These are phyloP conservation scores for Epinephelus fuscoguttatus DNA, from an alignment of 2,113 vertebrate species.

Conservation along the genomic window DNA sequence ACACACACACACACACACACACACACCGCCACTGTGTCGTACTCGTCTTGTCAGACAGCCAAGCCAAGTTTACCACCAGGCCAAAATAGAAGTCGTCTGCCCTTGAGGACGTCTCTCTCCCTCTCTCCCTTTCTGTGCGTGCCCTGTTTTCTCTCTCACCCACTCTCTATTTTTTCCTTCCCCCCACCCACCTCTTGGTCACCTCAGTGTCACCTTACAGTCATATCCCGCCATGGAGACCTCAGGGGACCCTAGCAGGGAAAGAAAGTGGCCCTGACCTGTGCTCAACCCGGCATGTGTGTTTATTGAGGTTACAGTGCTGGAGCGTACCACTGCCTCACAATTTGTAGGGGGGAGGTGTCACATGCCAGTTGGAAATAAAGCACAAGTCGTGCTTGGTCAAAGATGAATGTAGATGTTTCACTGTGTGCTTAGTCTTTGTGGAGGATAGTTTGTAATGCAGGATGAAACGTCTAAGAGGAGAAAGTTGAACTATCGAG, in stretches of 20 bases:
- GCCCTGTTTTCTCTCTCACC: constrained; percentile 13
- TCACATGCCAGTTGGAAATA: constrained; percentile 21
- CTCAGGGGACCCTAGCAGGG: constrained; percentile 43
- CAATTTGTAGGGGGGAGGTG: not conserved
- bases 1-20: not conserved
- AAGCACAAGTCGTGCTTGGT: constrained; percentile 15
- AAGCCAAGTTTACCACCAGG: constrained; percentile 53
- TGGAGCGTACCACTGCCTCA: constrained; percentile 22
- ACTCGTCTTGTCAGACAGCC: constrained; percentile 62
- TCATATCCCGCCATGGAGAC: not conserved
- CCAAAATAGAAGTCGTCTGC: constrained; percentile 71
- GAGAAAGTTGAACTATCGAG: not conserved
- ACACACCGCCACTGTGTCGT: constrained; percentile 7
- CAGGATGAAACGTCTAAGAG: not conserved
- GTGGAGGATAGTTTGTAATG: not conserved
- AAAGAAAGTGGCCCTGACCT: constrained; percentile 64
- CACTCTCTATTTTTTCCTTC: not conserved
- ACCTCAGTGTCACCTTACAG: constrained; percentile 69
- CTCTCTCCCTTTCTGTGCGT: not conserved
- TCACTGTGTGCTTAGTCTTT: constrained; percentile 1
- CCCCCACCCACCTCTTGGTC: not conserved
- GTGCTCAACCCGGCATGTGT: constrained; percentile 61
- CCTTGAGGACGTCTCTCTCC: constrained; percentile 43
- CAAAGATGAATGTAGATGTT: constrained; percentile 39
- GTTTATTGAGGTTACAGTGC: constrained; percentile 35